Conservation (phyloP, 1,140 invertebrate species). For the Zaprionus camerounensis region DNA sequence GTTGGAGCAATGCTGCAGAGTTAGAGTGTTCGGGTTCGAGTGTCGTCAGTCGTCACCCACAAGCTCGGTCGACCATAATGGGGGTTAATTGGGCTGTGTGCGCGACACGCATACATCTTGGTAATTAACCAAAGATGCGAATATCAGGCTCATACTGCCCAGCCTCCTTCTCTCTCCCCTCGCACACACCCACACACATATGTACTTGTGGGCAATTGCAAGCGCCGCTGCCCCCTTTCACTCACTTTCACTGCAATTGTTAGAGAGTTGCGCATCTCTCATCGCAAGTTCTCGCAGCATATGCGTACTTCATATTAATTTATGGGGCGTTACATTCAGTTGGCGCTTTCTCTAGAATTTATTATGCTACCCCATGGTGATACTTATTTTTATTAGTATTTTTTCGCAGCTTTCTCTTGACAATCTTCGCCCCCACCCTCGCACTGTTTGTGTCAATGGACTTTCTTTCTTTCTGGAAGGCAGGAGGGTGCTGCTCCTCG, state of each 20-base stretch:
- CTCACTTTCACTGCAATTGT: conserved; percentile 65
- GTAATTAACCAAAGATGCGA: conserved; percentile 79
- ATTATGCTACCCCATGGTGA: conserved; percentile 39
- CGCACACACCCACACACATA: not conserved
- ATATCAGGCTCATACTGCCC: conserved; percentile 33
- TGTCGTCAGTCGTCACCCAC: conserved; percentile 47
- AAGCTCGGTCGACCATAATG: conserved; percentile 72
- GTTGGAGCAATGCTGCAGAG: not conserved
- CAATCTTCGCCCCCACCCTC: not conserved
- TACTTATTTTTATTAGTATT: conserved; percentile 40
- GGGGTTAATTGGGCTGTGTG: conserved; percentile 84
- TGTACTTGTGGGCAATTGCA: conserved; percentile 28
- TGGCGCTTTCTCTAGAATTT: conserved; percentile 71
- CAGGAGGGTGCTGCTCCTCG: not conserved
- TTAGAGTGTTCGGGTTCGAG: conserved; percentile 21
- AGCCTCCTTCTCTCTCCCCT: not conserved
- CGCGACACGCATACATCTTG: conserved; percentile 84
- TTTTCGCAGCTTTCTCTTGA: conserved; percentile 30
- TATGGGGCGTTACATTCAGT: conserved; percentile 76
- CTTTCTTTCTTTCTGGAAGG: conserved; percentile 57
- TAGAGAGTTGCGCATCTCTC: conserved; percentile 40
- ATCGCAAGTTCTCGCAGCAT: conserved; percentile 21
- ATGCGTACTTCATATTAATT: conserved; percentile 78
- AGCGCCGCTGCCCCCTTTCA: conserved; percentile 35
- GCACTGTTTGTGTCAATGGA: conserved; percentile 68